Conservation (phyloP, 2,797 vertebrate species). For the Falco naumanni region DNA sequence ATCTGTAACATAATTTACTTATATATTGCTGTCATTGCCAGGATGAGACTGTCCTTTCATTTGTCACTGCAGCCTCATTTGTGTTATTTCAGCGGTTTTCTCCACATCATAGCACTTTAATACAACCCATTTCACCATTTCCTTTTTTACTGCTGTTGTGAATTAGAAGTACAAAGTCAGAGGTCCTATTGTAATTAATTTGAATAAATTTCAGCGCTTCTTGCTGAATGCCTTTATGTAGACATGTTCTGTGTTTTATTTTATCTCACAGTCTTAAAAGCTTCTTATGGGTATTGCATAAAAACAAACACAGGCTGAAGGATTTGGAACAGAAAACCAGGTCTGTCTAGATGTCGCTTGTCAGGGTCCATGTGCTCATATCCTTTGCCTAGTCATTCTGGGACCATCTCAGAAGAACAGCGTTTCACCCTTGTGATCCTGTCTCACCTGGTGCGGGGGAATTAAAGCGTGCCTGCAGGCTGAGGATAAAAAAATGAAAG, state of each 20-base stretch:
- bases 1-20: slow-evolving; percentile 53
- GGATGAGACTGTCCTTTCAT: slow-evolving; percentile 23
- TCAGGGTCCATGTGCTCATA: background rate
- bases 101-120: slow-evolving; percentile 84
- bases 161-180: slow-evolving; percentile 81
- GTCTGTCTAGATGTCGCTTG: background rate
- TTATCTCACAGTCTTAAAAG: background rate
- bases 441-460: background rate
- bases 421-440: background rate
- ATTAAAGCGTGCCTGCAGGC: background rate
- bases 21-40: background rate
- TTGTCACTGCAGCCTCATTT: background rate
- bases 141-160: slow-evolving; percentile 86
- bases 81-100: slow-evolving; percentile 33
- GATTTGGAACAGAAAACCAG: background rate
- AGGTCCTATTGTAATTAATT: slow-evolving; percentile 84
- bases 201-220: slow-evolving; percentile 84
- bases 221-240: slow-evolving; percentile 41
- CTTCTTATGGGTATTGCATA: background rate
- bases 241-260: slow-evolving; percentile 10
- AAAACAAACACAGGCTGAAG: background rate
- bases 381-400: background rate
- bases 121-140: slow-evolving; percentile 81
- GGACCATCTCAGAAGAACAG: background rate
- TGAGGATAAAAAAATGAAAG: background rate